Base-by-base conservation (phyloP, 2,888 invertebrate species). In the Dynastes tityus region DNA sequence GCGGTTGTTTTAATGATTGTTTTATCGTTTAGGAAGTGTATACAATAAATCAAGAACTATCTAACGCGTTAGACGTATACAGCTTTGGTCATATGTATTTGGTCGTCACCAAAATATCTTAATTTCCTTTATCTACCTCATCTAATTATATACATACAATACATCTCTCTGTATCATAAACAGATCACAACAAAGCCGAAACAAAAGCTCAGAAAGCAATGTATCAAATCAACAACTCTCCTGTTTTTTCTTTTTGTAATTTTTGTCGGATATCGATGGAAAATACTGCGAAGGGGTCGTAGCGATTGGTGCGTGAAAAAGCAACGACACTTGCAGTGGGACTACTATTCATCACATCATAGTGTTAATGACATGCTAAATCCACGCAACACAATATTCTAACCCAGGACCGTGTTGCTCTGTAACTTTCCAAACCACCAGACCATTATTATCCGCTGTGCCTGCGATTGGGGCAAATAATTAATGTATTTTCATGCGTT, bases 351-450 rank as follows among this genome's bases (percentile, higher is more conserved):
- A 87, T 88, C 88, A 88, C 87, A 83, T 82, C 83, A 83, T 83
- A 84, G 84, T 87, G 87, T 86, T 88, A 88, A 88, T 88, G 88
- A 88, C 87, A 88, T 86, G 87, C 87, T 87, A 87, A 87, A 87
- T 86, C 86, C 87, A 87, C 87, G 86, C 87, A 87, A 87, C 85
- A 84, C 16, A 32, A 4, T 82, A 81, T 82, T 82, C 82, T 82
- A 83, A 83, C 83, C 82, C 51, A n/a, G 51, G 70, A 76, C 71
- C 76, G 71, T 76, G 37, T 32, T 58, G 37, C 74, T n/a, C 22
- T 16, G 29, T 49, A 51, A 64, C 63, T 65, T 32, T 16, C 29
- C 53, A 64, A 45, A 51, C 70, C 55, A 77, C 63, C 58, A 67
- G 45, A 40, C 76, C 63, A 22, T 55, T 70, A 77, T 77, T 77